Conservation (phyloP, 2,797 vertebrate genomes). For the Anas flavirostris region DNA sequence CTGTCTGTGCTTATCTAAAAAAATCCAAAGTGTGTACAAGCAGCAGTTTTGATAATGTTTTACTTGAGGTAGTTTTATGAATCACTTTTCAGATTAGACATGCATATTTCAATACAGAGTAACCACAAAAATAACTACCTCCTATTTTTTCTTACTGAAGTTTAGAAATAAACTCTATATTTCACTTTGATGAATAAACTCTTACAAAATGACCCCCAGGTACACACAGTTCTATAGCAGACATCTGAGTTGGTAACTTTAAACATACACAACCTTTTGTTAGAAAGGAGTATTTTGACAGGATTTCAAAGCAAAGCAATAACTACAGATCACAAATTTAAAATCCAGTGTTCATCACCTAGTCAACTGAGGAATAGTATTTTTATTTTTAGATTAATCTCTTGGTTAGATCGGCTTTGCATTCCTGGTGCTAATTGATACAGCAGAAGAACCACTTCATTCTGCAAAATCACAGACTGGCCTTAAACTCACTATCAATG, state of each 20-base stretch:
- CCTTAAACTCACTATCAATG: neutral
- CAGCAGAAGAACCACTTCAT: neutral
- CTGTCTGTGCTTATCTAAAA: neutral
- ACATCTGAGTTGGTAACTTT: neutral
- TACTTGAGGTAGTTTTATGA: neutral
- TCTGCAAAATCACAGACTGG: neutral
- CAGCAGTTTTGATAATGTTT: neutral
- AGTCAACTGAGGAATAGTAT: neutral
- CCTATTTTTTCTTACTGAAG: neutral
- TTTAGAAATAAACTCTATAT: neutral
- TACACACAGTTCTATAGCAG: neutral
- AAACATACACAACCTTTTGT: neutral
- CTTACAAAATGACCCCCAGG: neutral
- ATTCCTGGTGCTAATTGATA: neutral
- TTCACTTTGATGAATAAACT: neutral
- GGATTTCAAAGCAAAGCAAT: slow-evolving; percentile 35
- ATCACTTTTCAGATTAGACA: neutral
- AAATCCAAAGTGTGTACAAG: neutral
- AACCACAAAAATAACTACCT: neutral
- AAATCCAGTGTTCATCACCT: neutral
- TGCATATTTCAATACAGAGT: neutral
- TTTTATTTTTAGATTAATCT: neutral
- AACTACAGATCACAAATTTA: neutral
- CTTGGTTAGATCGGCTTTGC: neutral
- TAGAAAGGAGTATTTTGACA: slow-evolving; percentile 14